These are phyloP conservation scores for Lepidostoma basale DNA, from an alignment of 1,140 invertebrate genomes.

Conservation along the genomic window DNA sequence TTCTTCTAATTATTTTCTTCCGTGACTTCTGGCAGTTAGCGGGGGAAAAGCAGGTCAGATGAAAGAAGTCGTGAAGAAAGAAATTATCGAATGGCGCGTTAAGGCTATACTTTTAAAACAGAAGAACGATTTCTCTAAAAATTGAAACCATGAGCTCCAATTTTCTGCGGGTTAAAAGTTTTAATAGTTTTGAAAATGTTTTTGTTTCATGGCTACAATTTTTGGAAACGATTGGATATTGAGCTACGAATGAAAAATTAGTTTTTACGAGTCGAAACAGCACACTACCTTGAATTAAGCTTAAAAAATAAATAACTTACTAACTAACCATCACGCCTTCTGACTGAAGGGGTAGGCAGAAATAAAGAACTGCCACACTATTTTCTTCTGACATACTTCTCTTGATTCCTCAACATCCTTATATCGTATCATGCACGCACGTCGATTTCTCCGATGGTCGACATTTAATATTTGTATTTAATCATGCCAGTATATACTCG, in stretches of 20 bases:
- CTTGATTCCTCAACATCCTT: too few relatives aligned
- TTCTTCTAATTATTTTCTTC: slow-evolving; percentile 19
- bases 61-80: slow-evolving; percentile 17
- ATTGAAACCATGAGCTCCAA: background rate
- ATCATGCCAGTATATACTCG: too few relatives aligned
- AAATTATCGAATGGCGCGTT: slow-evolving; percentile 28
- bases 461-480: too few relatives aligned
- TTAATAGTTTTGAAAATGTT: background rate
- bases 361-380: too few relatives aligned
- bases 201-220: too few relatives aligned
- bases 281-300: background rate
- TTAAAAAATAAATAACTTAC: too few relatives aligned
- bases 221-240: background rate
- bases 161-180: background rate
- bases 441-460: too few relatives aligned
- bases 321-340: too few relatives aligned
- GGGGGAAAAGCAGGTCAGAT: slow-evolving; percentile 3
- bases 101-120: background rate
- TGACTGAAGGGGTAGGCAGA: too few relatives aligned
- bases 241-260: background rate
- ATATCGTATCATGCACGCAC: too few relatives aligned
- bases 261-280: background rate
- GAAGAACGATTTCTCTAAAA: slow-evolving; percentile 7
- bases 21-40: slow-evolving; percentile 22
- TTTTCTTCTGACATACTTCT: too few relatives aligned